Base-by-base conservation (phyloP, 1,140 invertebrate genomes). In the Meloidogyne exigua region DNA sequence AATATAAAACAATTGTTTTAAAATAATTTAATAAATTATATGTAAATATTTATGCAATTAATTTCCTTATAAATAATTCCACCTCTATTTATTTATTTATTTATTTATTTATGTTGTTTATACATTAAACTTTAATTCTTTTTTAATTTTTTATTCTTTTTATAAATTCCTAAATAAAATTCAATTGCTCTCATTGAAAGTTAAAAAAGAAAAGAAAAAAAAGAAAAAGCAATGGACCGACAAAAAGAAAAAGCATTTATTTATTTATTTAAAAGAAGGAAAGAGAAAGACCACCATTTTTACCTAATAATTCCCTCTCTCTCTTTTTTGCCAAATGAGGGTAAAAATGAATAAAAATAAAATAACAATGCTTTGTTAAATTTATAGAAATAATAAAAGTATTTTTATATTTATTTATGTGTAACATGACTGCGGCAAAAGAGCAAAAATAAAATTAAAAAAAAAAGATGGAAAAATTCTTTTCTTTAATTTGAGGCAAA, bases 161-260 rank as follows among this genome's bases (percentile, higher is more conserved):
- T 57, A n/a, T 15, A 4, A n/a, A n/a, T 57, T 57, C 21, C 21
- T 7, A 57, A 57, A 39, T 39, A 39, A 57, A 57, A 57, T 57
- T 57, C 49, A n/a, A 57, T 57, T 57, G 49, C 49, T n/a, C 49
- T n/a, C n/a, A 57, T 57, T 57, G 18, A 57, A 57, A 57, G 49
- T 57, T 57, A 9, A 57, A 57, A 57, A 57, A 2, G 2, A 32
- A 32, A 32, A 32, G 7, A 3, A 32, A 32, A 32, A 3, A 32
- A 32, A 3, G 2, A 3, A 32, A 32, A 3, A 57, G 18, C n/a
- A 57, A 57, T 57, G 10, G 49, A 57, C 49, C 49, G n/a, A 57
- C 15, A n/a, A 57, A n/a, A n/a, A n/a, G n/a, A n/a, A n/a, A n/a
- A n/a, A n/a, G n/a, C n/a, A n/a, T n/a, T n/a, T n/a, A n/a, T n/a